Evolutionary conservation across 53 echinoderm and acorn worm species (phyloP), one percentile per base, ranked within the genome.

Genomic region (Echinarachnius parma): DNA sequence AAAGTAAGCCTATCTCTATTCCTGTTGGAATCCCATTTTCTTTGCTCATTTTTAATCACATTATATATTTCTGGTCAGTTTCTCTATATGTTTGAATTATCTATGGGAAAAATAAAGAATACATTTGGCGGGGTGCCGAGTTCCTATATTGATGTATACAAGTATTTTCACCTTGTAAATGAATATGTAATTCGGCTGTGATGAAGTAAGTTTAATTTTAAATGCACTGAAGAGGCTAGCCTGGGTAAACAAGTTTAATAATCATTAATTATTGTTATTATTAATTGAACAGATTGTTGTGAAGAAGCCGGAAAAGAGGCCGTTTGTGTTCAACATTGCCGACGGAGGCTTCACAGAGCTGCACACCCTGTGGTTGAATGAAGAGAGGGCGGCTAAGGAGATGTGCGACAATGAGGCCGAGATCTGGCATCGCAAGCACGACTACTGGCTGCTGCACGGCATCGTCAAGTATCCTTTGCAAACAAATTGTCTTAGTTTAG

Each of bases 391-490:
- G 2, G 98, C 98, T 44, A 98, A 98, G 85, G 86, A 84, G 39
- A 80, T 88, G 9, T 87, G 91, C 14, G 91, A 91, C 59, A 88
- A 91, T 24, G 98, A 85, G 45, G 80, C 75, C 29, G 98, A 98
- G 78, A 98, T 98, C 67, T 98, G 98, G 98, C 98, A 98, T 60
- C 72, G 98, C 14, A 91, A 88, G 58, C 98, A 98, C 28, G 98
- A 98, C 77, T 98, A 85, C 75, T 98, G 98, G 98, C 80, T 98
- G 28, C 86, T 98, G 3, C 85, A 85, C 46, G 98, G 98, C 42
- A 98, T 98, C 53, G 98, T 98, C 86, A 98, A 91, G 98, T 98
- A 98, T 98, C 98, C 98, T 98, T 98, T 87, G 21, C 24, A 7
- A 58, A 3, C 28, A 0, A 9, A 49, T 0, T 44, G 16, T 11